These are phyloP conservation scores for Nansenia antarctica DNA, from an alignment of 2,113 vertebrate genomes.

Conservation along the genomic window DNA sequence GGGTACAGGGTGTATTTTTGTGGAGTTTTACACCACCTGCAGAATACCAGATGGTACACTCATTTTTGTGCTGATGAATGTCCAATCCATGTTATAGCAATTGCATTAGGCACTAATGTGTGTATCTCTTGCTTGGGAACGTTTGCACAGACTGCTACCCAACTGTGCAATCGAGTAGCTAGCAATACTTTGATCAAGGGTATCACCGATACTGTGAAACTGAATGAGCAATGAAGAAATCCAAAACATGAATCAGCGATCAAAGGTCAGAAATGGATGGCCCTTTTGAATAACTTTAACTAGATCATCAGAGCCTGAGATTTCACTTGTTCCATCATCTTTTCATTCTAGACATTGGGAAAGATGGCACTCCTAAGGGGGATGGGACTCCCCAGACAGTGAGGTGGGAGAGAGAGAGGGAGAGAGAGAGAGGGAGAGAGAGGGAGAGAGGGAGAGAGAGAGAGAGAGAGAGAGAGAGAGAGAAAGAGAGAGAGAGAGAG, in stretches of 20 bases:
- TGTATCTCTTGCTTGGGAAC: no score
- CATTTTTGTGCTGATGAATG: no score
- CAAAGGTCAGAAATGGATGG: background rate
- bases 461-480: background rate
- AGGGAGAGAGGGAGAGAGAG: background rate
- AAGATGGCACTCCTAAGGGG: background rate
- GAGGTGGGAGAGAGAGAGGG: slow-evolving; percentile 15
- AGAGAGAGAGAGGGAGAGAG: slow-evolving; percentile 1
- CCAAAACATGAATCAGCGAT: no score
- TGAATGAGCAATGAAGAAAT: no score
- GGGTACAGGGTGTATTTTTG: background rate
- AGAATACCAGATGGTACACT: no score
- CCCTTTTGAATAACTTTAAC: background rate
- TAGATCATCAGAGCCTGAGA: background rate
- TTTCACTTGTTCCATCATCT: background rate
- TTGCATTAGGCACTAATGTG: no score
- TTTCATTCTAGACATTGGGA: background rate
- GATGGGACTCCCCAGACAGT: background rate
- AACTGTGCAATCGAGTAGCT: no score
- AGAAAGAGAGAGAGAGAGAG: slow-evolving; percentile 37
- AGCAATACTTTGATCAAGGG: no score
- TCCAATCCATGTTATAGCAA: no score
- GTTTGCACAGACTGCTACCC: no score
- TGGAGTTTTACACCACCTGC: no score
- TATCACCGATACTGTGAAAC: no score